Evolutionary conservation across 2,113 vertebrate species (phyloP).

Genomic region (Toxostoma redivivum): DNA sequence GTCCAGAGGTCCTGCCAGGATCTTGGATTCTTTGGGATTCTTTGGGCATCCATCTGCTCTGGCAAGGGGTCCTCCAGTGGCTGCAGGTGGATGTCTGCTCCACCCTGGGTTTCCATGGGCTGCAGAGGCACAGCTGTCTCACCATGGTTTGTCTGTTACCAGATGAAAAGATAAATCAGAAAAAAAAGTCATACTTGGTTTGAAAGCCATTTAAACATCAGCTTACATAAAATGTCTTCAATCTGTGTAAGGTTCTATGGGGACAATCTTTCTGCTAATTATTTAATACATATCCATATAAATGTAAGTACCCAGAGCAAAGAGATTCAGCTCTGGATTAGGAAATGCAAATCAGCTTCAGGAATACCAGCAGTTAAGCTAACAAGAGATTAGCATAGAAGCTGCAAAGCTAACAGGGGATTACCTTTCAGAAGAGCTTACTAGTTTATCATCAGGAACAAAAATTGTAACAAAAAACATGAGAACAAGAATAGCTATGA

Average conservation of each 20-base stretch:
- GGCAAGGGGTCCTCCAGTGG: neutral
- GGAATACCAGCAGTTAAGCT: slow-evolving; percentile 36
- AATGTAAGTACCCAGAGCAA: neutral
- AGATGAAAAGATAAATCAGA: neutral
- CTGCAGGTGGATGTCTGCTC: neutral
- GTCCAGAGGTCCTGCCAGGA: neutral
- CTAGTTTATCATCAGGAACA: slow-evolving; percentile 14
- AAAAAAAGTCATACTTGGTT: neutral
- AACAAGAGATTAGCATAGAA: slow-evolving; percentile 42
- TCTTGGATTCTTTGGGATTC: too few species aligned
- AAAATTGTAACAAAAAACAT: neutral
- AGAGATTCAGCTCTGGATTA: slow-evolving; percentile 52
- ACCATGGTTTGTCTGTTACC: neutral
- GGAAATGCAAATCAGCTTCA: slow-evolving; percentile 49
- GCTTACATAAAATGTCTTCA: neutral
- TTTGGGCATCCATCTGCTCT: neutral
- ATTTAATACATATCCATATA: slow-evolving; percentile 14
- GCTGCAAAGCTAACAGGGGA: slow-evolving; percentile 46
- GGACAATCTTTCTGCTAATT: slow-evolving; percentile 12
- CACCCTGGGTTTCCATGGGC: neutral
- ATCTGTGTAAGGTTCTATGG: neutral
- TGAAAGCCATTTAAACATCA: slow-evolving; percentile 8
- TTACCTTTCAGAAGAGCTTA: slow-evolving; percentile 52
- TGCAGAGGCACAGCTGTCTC: neutral
- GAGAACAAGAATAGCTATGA: neutral